A percentile compares a stretch with the other conserved stretches of the same genome.
Evolutionary conservation across 1,140 invertebrate species (phyloP).

Genomic region (Drosophila subobscura): DNA sequence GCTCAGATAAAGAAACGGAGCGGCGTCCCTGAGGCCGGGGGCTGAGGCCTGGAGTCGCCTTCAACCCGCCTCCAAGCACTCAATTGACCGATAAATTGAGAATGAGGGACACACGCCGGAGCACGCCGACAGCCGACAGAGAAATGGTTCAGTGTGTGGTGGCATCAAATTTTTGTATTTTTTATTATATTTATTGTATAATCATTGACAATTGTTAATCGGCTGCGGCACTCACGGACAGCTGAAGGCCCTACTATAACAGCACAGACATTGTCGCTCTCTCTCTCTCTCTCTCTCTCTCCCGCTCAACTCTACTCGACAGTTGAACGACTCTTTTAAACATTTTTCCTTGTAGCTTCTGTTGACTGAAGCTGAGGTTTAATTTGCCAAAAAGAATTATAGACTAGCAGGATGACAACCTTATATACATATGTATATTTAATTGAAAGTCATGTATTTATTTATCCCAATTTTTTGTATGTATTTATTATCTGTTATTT

Average conservation of each 20-base stretch:
- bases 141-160: slow-evolving; percentile 34
- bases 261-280: neutral
- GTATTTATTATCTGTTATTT: too few species aligned
- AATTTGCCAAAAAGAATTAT: slow-evolving; percentile 33
- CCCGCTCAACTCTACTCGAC: slow-evolving; percentile 2
- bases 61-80: slow-evolving; percentile 34
- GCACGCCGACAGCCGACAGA: slow-evolving; percentile 29
- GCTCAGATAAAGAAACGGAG: slow-evolving; percentile 39
- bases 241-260: slow-evolving; percentile 58
- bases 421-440: too few species aligned
- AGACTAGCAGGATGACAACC: too few species aligned
- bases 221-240: slow-evolving; percentile 18
- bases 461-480: too few species aligned
- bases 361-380: slow-evolving; percentile 8
- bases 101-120: slow-evolving; percentile 35
- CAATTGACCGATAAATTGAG: slow-evolving; percentile 64
- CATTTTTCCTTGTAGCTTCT: slow-evolving; percentile 65
- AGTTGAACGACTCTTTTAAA: slow-evolving; percentile 77
- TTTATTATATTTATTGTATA: slow-evolving; percentile 40
- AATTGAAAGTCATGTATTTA: too few species aligned
- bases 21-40: slow-evolving; percentile 41
- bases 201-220: slow-evolving; percentile 59
- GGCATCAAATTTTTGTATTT: slow-evolving; percentile 12
- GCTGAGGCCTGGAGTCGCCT: slow-evolving; percentile 26
- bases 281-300: slow-evolving; percentile 8